Base-by-base conservation (phyloP, 2,113 vertebrate genomes). In the Malurus alboscapulatus region DNA sequence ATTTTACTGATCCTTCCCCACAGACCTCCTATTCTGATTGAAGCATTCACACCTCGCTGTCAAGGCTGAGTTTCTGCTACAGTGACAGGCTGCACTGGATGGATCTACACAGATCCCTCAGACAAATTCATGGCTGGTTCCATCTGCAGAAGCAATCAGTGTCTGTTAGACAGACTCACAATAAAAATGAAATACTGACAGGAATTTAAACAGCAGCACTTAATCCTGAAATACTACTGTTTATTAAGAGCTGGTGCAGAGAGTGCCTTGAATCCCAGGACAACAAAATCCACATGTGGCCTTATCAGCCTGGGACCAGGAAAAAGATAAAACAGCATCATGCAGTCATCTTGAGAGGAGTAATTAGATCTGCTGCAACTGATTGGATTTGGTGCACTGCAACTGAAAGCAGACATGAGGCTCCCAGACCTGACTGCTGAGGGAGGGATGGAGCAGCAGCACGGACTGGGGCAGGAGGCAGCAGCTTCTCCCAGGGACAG, bases 1-100 rank as follows among this genome's bases (percentile, higher is more conserved):
- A 45, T 83, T 88, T 67, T 44, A 58, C 72, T 53, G 48, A 84
- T 59, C 48, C n/a, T 90, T 90, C 55, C 38, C 63, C 44, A 44
- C 14, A 63, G 47, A 51, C 10, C 17, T 48, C 51, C 30, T 58
- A 4, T 36, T 68, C 15, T 36, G 29, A 57, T 32, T 68, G 34
- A 73, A 69, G 32, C 18, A 36, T 62, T 58, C 72, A 20, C 0
- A 0, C 69, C 29, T 45, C 1, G 0, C 26, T 27, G 30, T 15
- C 45, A 61, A 2, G 26, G 36, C 29, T 61, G 47, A 3, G 50
- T 59, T 92, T 61, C 71, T 78, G 44, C 38, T n/a, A 14, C 17
- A 50, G 26, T 66, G 71, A 12, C 17, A 71, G 47, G 53, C 29
- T 59, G n/a, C 30, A 10, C 8, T 27, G 44, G 29, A 9, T 32